Percentiles rank a stretch among this genome's conserved stretches.
Evolutionary conservation across 2,888 invertebrate genomes (phyloP).

Genomic region (Perizoma flavofasciatum): DNA sequence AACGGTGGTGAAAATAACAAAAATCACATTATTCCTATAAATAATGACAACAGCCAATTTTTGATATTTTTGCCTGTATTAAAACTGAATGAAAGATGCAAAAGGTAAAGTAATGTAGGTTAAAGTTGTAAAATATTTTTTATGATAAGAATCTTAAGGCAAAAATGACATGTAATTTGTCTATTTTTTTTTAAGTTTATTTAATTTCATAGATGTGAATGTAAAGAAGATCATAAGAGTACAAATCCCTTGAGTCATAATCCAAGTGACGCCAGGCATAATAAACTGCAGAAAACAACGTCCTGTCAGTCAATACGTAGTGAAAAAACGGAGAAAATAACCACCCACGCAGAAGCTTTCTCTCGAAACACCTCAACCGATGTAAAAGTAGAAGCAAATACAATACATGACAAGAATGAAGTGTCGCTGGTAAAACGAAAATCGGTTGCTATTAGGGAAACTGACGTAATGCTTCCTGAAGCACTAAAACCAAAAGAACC

Average conservation of each 20-base stretch:
- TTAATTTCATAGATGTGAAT: conserved; percentile 21
- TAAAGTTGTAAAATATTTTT: not conserved
- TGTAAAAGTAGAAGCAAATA: conserved; percentile 10
- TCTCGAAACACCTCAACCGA: conserved; percentile 11
- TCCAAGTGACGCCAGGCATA: too few species aligned
- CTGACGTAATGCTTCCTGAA: conserved; percentile 2
- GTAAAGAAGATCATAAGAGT: conserved; percentile 14
- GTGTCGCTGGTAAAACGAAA: conserved; percentile 20
- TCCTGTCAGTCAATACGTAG: conserved; percentile 28
- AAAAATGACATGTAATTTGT: too few species aligned
- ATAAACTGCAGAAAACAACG: conserved; percentile 5
- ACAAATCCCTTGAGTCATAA: conserved; percentile 7
- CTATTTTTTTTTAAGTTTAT: too few species aligned
- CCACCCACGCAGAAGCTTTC: conserved; percentile 4
- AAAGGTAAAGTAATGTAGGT: conserved; percentile 14
- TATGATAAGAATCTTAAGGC: too few species aligned
- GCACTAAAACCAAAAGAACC: not conserved
- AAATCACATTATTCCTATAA: conserved; percentile 11
- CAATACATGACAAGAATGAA: conserved; percentile 7
- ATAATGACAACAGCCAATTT: conserved; percentile 39
- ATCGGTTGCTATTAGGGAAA: conserved; percentile 31
- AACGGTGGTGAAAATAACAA: conserved; percentile 24
- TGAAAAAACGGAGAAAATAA: conserved; percentile 6
- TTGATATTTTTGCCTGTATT: conserved; percentile 40
- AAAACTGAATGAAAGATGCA: conserved; percentile 18